Conservation (phyloP, 2,797 vertebrate genomes). For the Melanotaenia boesemani region DNA sequence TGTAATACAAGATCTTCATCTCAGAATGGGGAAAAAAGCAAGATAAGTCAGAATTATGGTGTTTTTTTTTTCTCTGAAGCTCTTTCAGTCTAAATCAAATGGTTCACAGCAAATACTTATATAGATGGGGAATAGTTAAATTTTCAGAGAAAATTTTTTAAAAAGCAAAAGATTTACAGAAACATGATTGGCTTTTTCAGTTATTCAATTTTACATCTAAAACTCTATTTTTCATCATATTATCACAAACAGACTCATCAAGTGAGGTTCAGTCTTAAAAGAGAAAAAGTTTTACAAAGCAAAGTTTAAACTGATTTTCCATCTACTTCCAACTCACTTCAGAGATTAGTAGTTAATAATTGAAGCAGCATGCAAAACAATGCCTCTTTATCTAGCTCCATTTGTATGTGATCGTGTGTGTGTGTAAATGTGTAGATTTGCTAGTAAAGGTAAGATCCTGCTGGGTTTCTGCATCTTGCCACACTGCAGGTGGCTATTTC, state of each 20-base stretch:
- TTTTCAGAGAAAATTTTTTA: not conserved
- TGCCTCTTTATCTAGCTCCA: not conserved
- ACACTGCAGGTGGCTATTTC: constrained; percentile 32
- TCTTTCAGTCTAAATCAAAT: not conserved
- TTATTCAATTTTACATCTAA: not conserved
- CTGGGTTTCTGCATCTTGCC: not conserved
- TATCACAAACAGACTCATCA: not conserved
- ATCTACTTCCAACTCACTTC: not conserved
- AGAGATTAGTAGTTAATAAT: constrained; percentile 14
- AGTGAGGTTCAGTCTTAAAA: not conserved
- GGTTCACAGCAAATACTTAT: not conserved
- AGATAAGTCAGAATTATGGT: not conserved
- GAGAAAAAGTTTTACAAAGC: constrained; percentile 12
- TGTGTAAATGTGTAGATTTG: no score
- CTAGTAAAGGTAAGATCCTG: not conserved
- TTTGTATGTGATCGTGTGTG: no score
- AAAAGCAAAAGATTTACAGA: not conserved
- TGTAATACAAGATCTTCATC: constrained; percentile 9
- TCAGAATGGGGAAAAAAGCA: not conserved
- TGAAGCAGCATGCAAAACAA: not conserved
- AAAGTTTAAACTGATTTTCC: not conserved
- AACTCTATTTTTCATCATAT: not conserved
- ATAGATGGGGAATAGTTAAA: no score
- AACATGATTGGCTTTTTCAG: not conserved
- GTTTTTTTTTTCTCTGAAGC: not conserved